These are phyloP conservation scores for Alectura lathami DNA, from an alignment of 2,113 vertebrate species.

Conservation along the genomic window DNA sequence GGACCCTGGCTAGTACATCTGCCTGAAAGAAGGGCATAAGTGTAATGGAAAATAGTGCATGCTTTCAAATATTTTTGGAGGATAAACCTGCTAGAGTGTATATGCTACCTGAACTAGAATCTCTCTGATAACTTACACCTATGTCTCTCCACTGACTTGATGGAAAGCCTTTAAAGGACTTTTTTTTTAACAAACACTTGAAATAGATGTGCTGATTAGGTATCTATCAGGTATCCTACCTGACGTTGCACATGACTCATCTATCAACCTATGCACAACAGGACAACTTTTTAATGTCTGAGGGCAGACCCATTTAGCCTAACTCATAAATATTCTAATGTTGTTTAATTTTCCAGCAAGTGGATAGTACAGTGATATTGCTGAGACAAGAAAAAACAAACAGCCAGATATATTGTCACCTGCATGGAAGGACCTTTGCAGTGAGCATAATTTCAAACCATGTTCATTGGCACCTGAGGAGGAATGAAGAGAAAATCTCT, in stretches of 20 bases:
- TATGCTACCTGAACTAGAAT: background rate
- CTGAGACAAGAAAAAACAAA: background rate
- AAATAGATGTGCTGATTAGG: background rate
- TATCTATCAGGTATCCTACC: background rate
- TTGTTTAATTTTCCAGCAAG: background rate
- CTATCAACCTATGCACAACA: background rate
- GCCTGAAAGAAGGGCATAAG: background rate
- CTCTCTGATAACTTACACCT: background rate
- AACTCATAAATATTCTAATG: background rate
- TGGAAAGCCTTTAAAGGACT: background rate
- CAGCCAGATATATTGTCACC: background rate
- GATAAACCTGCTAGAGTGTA: background rate
- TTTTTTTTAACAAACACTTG: background rate
- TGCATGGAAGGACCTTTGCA: background rate
- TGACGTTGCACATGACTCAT: background rate
- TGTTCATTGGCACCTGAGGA: background rate
- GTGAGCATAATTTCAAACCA: background rate
- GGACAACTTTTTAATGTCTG: background rate
- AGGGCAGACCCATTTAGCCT: background rate
- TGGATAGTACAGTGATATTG: background rate
- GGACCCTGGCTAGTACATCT: background rate
- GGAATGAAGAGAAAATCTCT: background rate
- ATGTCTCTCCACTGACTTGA: background rate
- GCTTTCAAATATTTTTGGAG: background rate
- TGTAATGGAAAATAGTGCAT: background rate